Evolutionary conservation across 2,888 invertebrate genomes (phyloP), one percentile per base, ranked within the genome.

Genomic region (Xestoiulus laeticollis): DNA sequence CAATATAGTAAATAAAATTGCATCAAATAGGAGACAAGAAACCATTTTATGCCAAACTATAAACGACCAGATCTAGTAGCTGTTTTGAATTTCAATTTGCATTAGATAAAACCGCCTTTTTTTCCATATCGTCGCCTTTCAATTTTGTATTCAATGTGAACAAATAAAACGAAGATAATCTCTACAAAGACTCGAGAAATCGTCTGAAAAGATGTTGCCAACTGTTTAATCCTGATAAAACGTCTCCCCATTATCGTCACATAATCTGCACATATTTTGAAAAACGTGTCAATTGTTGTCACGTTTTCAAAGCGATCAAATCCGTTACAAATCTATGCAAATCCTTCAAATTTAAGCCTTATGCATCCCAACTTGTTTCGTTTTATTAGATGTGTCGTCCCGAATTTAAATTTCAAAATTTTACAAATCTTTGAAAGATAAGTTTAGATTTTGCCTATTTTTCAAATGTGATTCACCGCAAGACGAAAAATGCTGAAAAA

Each of bases 51-150:
- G 68, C 26, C 2, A 26, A 8, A 1, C 22, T 26, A 68, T 68
- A 68, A 68, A 26, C 26, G 68, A 26, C 10, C 10, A 26, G 3
- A 6, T n/a, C n/a, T 0, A 38, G n/a, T n/a, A n/a, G 12, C 68
- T 68, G 68, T 26, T 68, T 68, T 26, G 26, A 68, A 68, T 68
- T 68, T 68, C 68, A 68, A 68, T 68, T 68, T 68, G 14, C 26
- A 68, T 68, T 68, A 68, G 26, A 26, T 68, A 68, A 26, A 68
- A 68, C 22, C 14, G 14, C 4, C 26, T 26, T 26, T 26, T 68
- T 26, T 26, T 16, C 16, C 14, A 59, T 59, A 59, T 59, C 59
- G 22, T 59, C 59, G 59, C 59, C n/a, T 22, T 59, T 59, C 59
- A 59, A n/a, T 59, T 59, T 59, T 22, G 59, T 59, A 59, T 68